phyloP scores from a whole-genome alignment of 2,888 invertebrate genomes.

The Protophormia terraenovae region DNA sequence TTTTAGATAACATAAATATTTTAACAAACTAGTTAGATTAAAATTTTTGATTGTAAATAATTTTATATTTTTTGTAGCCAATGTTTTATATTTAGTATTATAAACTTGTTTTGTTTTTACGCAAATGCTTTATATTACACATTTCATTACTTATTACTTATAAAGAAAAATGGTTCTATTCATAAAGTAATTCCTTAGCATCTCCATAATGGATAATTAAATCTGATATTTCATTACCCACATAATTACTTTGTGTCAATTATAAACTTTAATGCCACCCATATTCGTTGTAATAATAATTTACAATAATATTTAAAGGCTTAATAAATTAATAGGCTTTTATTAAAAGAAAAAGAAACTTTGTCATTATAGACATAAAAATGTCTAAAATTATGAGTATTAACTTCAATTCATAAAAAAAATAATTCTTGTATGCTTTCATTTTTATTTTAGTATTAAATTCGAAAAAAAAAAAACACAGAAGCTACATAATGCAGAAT shows the following conservation, averaged over 20 bases:
- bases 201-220: background rate
- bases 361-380: slow-evolving; percentile 36
- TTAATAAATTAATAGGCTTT: slow-evolving; percentile 20
- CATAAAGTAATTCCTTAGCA: background rate
- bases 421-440: background rate
- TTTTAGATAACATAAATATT: too few species aligned
- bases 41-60: too few species aligned
- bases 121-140: too few species aligned
- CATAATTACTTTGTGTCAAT: background rate
- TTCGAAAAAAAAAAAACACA: background rate
- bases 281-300: background rate
- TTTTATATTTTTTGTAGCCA: too few species aligned
- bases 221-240: background rate
- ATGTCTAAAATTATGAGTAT: background rate
- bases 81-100: too few species aligned
- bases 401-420: background rate
- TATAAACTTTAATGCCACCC: slow-evolving; percentile 15
- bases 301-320: slow-evolving; percentile 1
- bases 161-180: background rate
- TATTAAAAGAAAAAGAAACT: slow-evolving; percentile 20
- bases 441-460: background rate
- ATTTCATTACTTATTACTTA: background rate
- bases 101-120: too few species aligned
- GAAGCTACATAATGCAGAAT: background rate
- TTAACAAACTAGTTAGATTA: too few species aligned